These are phyloP conservation scores for Saccopteryx leptura DNA, from an alignment of 2,113 vertebrate species.

Conservation along the genomic window DNA sequence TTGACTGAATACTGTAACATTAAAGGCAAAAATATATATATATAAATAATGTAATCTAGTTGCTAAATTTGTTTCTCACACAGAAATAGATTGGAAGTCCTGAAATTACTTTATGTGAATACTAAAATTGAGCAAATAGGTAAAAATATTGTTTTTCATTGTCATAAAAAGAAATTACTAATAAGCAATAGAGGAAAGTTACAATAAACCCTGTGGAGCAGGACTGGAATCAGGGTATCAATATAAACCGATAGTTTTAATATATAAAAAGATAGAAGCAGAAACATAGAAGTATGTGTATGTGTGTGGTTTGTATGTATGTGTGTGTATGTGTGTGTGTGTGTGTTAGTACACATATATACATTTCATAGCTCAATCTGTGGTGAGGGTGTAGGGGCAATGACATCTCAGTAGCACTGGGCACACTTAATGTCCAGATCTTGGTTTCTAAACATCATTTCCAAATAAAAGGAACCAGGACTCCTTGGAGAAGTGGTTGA, in stretches of 20 bases:
- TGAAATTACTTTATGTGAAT: neutral
- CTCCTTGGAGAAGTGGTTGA: neutral
- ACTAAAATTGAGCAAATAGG: neutral
- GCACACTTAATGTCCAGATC: neutral
- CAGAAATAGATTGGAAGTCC: slow-evolving; percentile 4
- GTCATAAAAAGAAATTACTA: neutral
- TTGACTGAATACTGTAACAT: neutral
- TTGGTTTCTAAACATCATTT: slow-evolving; percentile 24
- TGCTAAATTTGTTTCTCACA: slow-evolving; percentile 12
- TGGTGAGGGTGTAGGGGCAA: neutral
- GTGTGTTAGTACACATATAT: neutral
- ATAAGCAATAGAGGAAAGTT: slow-evolving; percentile 5
- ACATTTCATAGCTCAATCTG: neutral
- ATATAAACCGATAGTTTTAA: neutral
- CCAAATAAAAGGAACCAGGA: neutral
- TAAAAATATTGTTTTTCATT: neutral
- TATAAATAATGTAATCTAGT: neutral
- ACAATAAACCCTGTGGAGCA: neutral
- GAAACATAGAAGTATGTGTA: neutral
- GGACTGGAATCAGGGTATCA: neutral
- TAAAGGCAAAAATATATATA: neutral
- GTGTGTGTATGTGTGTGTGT: neutral
- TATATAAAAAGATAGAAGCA: neutral
- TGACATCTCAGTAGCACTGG: neutral
- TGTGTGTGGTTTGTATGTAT: neutral